phyloP scores from a whole-genome alignment of 2,888 invertebrate species.

The Brenthis daphne region DNA sequence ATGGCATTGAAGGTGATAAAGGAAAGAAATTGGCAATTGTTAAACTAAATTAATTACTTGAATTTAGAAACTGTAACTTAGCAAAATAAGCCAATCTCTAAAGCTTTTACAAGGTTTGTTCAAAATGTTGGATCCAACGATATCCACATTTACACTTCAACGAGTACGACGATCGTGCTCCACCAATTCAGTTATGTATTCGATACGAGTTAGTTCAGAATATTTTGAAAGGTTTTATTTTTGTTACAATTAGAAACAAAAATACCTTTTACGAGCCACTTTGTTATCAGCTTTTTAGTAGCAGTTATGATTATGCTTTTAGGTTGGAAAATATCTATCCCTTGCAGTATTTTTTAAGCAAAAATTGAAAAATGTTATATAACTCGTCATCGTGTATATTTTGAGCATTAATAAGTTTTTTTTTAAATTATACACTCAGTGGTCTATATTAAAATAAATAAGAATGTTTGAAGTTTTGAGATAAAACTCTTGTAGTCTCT shows the following conservation, averaged over 20 bases:
- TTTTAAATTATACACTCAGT: neutral
- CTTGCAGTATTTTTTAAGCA: too few species aligned
- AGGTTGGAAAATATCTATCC: too few species aligned
- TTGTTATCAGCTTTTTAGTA: too few species aligned
- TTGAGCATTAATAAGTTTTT: too few species aligned
- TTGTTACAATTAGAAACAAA: neutral
- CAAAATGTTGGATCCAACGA: neutral
- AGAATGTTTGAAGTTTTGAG: constrained; percentile 4
- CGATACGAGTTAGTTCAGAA: neutral
- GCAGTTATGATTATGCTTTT: too few species aligned
- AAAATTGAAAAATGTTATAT: too few species aligned
- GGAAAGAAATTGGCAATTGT: too few species aligned
- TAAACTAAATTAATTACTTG: too few species aligned
- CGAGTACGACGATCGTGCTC: constrained; percentile 1
- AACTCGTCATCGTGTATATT: too few species aligned
- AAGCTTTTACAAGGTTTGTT: neutral
- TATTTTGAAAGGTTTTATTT: neutral
- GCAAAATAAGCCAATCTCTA: neutral
- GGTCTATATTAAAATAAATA: neutral
- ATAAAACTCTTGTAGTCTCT: constrained; percentile 15
- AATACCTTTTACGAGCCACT: neutral
- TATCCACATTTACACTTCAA: constrained; percentile 6
- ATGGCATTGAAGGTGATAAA: too few species aligned
- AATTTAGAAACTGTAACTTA: too few species aligned
- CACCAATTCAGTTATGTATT: neutral